These are phyloP conservation scores for Mastigias papua DNA, from an alignment of 30 jellyfish, hydroid and myxozoan species.

Conservation along the genomic window DNA sequence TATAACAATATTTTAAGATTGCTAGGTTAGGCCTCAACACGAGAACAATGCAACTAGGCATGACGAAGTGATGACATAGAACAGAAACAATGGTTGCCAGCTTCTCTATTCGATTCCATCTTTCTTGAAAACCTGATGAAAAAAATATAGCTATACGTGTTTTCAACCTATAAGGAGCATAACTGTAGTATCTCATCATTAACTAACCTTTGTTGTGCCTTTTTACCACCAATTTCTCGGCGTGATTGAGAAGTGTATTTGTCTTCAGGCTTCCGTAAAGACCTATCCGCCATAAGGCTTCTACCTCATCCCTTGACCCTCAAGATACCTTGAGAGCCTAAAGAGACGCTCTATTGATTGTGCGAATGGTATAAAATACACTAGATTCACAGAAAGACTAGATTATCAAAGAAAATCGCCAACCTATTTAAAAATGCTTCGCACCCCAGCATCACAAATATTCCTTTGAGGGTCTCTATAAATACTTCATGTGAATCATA, in stretches of 20 bases:
- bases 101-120: neutral
- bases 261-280: conserved; percentile 79
- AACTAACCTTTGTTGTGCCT: conserved; percentile 45
- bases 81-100: conserved; percentile 13
- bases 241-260: conserved; percentile 55
- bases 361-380: neutral
- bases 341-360: conserved; percentile 22
- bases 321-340: conserved; percentile 79
- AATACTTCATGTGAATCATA: conserved; percentile 37
- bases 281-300: conserved; percentile 84
- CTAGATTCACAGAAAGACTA: neutral
- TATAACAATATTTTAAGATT: neutral
- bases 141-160: neutral
- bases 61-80: conserved; percentile 22
- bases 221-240: conserved; percentile 38
- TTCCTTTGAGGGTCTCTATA: conserved; percentile 40
- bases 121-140: neutral
- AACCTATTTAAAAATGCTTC: conserved; percentile 24
- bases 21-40: conserved; percentile 1
- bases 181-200: neutral
- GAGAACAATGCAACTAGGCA: conserved; percentile 12
- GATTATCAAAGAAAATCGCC: neutral
- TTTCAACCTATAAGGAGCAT: neutral
- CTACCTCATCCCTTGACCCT: conserved; percentile 81
- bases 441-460: conserved; percentile 44